These are phyloP conservation scores for Drosophila incognita DNA, from an alignment of 2,888 invertebrate genomes.

Conservation along the genomic window DNA sequence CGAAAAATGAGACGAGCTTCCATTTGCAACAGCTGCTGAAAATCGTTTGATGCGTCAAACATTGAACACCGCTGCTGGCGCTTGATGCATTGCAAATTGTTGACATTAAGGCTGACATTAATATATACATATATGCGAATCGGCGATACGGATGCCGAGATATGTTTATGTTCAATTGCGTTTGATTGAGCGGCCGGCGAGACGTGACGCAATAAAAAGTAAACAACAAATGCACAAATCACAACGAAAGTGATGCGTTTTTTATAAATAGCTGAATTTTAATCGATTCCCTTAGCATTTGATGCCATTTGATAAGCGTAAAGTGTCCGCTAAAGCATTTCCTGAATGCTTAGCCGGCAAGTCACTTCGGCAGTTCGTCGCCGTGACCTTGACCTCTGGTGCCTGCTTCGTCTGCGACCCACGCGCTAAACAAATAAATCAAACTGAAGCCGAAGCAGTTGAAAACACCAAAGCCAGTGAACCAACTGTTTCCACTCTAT, in stretches of 20 bases:
- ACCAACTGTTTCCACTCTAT: constrained; percentile 24
- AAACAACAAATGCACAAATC: constrained; percentile 2
- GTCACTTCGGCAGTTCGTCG: constrained; percentile 15
- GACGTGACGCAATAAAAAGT: constrained; percentile 9
- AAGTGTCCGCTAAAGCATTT: constrained; percentile 42
- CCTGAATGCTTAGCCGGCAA: constrained; percentile 47
- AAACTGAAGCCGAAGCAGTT: constrained; percentile 23
- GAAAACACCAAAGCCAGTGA: constrained; percentile 28
- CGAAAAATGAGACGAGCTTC: constrained; percentile 34
- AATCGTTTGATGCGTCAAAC: constrained; percentile 10
- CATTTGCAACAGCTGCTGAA: constrained; percentile 24
- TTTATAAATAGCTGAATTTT: constrained; percentile 57
- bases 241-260: constrained; percentile 25
- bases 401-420: constrained; percentile 25
- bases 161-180: constrained; percentile 45
- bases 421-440: constrained; percentile 53
- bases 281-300: constrained; percentile 67
- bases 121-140: constrained; percentile 21
- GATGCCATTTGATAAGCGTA: constrained; percentile 57
- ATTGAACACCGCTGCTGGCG: constrained; percentile 6
- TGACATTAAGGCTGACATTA: constrained; percentile 64
- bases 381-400: constrained; percentile 50
- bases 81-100: constrained; percentile 68
- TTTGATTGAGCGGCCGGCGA: constrained; percentile 52
- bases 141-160: constrained; percentile 29